Evolutionary conservation across 1,140 invertebrate genomes (phyloP), one percentile per base, ranked within the genome.

Genomic region (Pseudomyrmex concolor): DNA sequence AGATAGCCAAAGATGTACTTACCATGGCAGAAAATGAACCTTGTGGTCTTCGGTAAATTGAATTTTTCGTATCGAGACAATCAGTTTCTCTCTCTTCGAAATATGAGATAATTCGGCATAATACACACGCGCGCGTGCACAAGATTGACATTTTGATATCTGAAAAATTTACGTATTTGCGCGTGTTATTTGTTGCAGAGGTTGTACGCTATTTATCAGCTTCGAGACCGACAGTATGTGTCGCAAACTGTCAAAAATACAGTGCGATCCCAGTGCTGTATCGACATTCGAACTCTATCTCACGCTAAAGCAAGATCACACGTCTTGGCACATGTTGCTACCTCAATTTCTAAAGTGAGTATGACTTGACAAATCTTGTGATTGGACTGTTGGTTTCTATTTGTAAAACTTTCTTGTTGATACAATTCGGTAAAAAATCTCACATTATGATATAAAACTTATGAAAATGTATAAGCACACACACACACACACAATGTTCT

Each of bases 301-400:
- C 48, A 98, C 97, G 17, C 95, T 98, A 45, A 97, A 97, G 93
- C 97, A 98, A 92, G 96, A 97, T 89, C 95, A 96, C 51, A 96
- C 96, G 80, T 96, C 97, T 85, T 98, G 97, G 97, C 97, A 97
- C 84, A 96, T 96, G 84, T 94, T 97, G 86, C 95, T 98, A 93
- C 97, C 97, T 90, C 97, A 97, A 92, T 97, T 98, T 94, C 95
- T 97, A 94, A 97, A 97, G 97, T 97, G 93, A 96, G 97, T 96
- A 88, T 89, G 3, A 7, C 13, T 70, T 55, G 17, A n/a, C 8
- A 2, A 78, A 22, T 78, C 8, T 60, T 70, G 51, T 17, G 1
- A 17, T 12, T 54, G 12, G 7, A n/a, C 4, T 5, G 34, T 34
- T 34, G 5, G 0, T 34, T 34, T 34, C 34, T 34, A 34, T 34